These are phyloP conservation scores for Malacosoma neustria DNA, from an alignment of 2,888 invertebrate species.

Conservation along the genomic window DNA sequence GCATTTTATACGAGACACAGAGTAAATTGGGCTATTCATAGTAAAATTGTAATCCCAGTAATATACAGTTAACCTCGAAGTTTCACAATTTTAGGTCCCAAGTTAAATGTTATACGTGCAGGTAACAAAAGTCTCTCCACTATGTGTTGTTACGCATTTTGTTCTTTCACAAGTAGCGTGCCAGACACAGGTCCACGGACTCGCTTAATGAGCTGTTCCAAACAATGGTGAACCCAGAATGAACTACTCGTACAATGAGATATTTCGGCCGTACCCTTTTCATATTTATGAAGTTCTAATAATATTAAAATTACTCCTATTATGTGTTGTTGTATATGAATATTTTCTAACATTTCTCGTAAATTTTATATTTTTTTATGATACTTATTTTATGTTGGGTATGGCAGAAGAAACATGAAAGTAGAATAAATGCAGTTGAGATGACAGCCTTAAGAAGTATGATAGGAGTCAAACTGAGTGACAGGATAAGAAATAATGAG, in stretches of 20 bases:
- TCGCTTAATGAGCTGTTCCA: conserved; percentile 25
- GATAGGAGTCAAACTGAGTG: too few species aligned
- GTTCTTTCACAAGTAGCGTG: conserved; percentile 17
- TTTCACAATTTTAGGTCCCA: conserved; percentile 20
- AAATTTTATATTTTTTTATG: too few species aligned
- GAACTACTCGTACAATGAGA: neutral
- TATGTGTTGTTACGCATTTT: conserved; percentile 23
- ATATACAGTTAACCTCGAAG: neutral
- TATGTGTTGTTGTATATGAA: neutral
- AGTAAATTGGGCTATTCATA: neutral
- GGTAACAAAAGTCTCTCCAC: conserved; percentile 21
- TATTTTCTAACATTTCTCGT: too few species aligned
- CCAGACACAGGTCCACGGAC: conserved; percentile 11
- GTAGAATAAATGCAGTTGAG: too few species aligned
- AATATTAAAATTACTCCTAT: neutral
- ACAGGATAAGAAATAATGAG: too few species aligned
- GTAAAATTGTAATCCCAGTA: neutral
- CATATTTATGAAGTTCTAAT: neutral
- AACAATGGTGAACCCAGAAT: neutral
- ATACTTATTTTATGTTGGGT: too few species aligned
- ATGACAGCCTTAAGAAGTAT: too few species aligned
- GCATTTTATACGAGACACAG: neutral
- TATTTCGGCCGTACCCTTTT: neutral
- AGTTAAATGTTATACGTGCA: neutral
- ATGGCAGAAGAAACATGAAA: too few species aligned